A percentile compares a stretch with the other conserved stretches of the same genome.
These are phyloP conservation scores for Nezara viridula DNA, from an alignment of 2,888 invertebrate genomes.

Conservation along the genomic window DNA sequence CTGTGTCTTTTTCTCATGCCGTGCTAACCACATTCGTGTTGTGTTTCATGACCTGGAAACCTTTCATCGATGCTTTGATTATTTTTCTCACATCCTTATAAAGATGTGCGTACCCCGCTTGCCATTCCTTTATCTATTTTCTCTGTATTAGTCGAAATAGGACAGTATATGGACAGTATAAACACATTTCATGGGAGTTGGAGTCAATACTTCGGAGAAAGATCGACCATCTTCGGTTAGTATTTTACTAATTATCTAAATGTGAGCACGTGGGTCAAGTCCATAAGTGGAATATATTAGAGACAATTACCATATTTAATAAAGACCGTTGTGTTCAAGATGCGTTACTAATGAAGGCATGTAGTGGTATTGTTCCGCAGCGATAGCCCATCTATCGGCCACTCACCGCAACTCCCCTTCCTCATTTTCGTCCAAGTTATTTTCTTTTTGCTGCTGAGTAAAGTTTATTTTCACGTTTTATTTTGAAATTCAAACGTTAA, in stretches of 20 bases:
- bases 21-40: background rate
- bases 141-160: background rate
- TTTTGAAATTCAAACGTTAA: too few species aligned
- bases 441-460: background rate
- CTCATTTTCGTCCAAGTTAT: background rate
- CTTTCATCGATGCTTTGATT: background rate
- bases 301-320: conserved; percentile 26
- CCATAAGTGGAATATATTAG: background rate
- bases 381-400: background rate
- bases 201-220: too few species aligned
- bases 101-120: background rate
- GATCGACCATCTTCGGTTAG: background rate
- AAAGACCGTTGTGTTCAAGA: background rate
- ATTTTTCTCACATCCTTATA: background rate
- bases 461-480: background rate
- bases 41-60: background rate
- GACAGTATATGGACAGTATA: too few species aligned
- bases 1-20: background rate
- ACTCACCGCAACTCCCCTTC: background rate
- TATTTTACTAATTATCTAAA: background rate
- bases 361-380: background rate
- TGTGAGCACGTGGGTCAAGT: background rate
- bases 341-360: conserved; percentile 10
- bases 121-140: background rate
- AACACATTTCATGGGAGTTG: too few species aligned